These are phyloP conservation scores for Philonicus albiceps DNA, from an alignment of 2,888 invertebrate genomes.

Conservation along the genomic window DNA sequence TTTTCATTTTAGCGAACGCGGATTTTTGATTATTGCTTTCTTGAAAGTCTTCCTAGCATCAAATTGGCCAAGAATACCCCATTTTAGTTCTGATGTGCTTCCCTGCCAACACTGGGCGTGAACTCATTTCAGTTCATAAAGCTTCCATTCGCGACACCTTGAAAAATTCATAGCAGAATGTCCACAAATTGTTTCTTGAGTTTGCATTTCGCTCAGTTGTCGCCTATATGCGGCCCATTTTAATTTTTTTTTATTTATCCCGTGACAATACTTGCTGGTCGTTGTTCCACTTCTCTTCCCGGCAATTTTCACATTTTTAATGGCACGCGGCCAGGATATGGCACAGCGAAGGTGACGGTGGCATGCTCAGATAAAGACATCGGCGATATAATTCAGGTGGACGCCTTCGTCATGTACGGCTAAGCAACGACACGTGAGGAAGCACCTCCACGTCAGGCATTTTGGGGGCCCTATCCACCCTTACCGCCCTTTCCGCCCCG, in stretches of 20 bases:
- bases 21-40: too few relatives aligned
- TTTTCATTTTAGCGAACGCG: too few relatives aligned
- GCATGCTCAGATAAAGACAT: background rate
- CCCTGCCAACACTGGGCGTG: background rate
- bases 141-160: background rate
- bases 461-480: background rate
- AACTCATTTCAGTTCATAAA: background rate
- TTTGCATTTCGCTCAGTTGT: background rate
- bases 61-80: background rate
- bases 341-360: background rate
- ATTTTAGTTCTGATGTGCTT: background rate
- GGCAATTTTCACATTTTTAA: constrained; percentile 40
- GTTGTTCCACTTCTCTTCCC: constrained; percentile 19
- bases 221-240: constrained; percentile 29
- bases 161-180: background rate
- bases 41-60: background rate
- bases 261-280: constrained; percentile 7
- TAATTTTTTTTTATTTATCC: constrained; percentile 40
- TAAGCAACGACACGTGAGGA: constrained; percentile 35
- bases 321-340: constrained; percentile 20
- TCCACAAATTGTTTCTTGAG: constrained; percentile 23
- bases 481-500: background rate
- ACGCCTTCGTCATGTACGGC: constrained; percentile 31
- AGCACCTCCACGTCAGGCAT: constrained; percentile 11
- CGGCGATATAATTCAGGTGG: background rate